Evolutionary conservation across 2,888 invertebrate species (phyloP).

Genomic region (Leptopterna dolabrata): DNA sequence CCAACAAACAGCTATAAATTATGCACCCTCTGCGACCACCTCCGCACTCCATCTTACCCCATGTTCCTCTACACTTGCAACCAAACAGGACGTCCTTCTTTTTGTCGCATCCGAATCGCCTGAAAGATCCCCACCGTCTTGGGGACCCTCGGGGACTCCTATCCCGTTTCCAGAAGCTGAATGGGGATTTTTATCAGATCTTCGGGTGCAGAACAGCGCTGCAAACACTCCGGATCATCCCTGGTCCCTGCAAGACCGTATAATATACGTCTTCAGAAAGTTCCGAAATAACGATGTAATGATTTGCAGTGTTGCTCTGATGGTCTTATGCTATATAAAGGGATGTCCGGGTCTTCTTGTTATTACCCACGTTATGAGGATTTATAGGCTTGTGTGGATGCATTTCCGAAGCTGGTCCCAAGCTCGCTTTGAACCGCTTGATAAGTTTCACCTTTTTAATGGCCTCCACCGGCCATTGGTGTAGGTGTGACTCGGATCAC

Average conservation of each 20-base stretch:
- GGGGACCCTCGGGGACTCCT: neutral
- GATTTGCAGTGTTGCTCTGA: slow-evolving; percentile 16
- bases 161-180: neutral
- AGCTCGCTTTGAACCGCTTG: neutral
- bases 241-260: neutral
- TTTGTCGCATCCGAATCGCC: slow-evolving; percentile 35
- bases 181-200: slow-evolving; percentile 32
- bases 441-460: neutral
- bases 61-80: neutral
- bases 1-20: slow-evolving; percentile 36
- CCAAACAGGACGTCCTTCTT: slow-evolving; percentile 36
- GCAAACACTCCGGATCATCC: neutral
- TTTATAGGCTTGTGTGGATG: neutral
- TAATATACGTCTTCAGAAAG: slow-evolving; percentile 14
- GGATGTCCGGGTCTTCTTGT: neutral
- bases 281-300: slow-evolving; percentile 29
- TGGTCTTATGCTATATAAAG: neutral
- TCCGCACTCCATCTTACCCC: neutral
- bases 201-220: neutral
- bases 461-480: neutral
- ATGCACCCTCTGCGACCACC: slow-evolving; percentile 14
- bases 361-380: slow-evolving; percentile 10
- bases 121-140: neutral
- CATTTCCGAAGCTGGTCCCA: neutral
- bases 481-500: neutral